A percentile compares a stretch with the other conserved stretches of the same genome.
Conservation (phyloP, 1,140 invertebrate genomes). For the Philopotamus ludificatus region DNA sequence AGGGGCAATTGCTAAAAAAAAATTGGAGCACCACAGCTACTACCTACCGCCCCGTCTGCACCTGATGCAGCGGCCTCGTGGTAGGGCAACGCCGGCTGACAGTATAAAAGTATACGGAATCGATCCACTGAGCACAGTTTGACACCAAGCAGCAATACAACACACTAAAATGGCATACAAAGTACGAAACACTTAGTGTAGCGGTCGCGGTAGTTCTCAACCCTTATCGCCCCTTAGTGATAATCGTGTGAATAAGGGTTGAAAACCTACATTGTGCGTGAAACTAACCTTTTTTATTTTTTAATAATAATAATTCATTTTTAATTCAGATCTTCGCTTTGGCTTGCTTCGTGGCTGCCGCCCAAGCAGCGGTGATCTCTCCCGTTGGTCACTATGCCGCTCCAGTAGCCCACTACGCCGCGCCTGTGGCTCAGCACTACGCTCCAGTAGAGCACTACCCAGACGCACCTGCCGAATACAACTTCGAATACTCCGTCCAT, state of each 20-base stretch:
- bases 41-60: too few relatives aligned
- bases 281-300: background rate
- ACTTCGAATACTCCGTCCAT: slow-evolving; percentile 57
- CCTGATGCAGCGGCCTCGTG: too few relatives aligned
- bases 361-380: slow-evolving; percentile 30
- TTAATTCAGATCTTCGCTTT: slow-evolving; percentile 23
- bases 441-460: slow-evolving; percentile 30
- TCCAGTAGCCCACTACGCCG: slow-evolving; percentile 36
- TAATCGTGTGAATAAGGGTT: too few relatives aligned
- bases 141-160: too few relatives aligned
- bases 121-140: slow-evolving; percentile 29
- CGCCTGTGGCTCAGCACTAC: slow-evolving; percentile 42
- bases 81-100: too few relatives aligned
- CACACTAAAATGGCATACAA: slow-evolving; percentile 37
- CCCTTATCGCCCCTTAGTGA: too few relatives aligned
- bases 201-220: too few relatives aligned
- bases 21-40: too few relatives aligned
- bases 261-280: background rate
- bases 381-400: slow-evolving; percentile 40
- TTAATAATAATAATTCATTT: slow-evolving; percentile 1
- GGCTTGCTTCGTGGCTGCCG: slow-evolving; percentile 25
- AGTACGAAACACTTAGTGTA: too few relatives aligned
- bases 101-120: slow-evolving; percentile 4
- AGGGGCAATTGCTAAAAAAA: too few relatives aligned
- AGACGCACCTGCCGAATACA: slow-evolving; percentile 53